phyloP scores from a whole-genome alignment of 2,797 vertebrate species.

The Florisuga fusca region DNA sequence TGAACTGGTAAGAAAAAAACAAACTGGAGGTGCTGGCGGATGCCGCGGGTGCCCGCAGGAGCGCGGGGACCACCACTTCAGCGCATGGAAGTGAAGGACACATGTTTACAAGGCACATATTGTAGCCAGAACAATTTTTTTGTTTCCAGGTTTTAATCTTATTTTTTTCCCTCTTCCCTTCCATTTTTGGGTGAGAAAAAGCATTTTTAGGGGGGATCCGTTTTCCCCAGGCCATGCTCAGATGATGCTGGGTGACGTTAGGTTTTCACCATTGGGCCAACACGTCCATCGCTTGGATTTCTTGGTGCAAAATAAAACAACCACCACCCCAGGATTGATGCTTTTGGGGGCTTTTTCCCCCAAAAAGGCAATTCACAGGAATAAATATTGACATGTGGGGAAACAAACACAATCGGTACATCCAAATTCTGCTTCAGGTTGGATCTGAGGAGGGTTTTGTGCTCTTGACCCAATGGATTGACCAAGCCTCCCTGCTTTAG shows the following conservation, averaged over 20 bases:
- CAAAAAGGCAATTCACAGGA: not conserved
- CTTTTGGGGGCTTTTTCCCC: not conserved
- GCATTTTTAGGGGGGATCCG: conserved; percentile 56
- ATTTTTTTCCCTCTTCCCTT: not conserved
- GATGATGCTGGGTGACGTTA: not conserved
- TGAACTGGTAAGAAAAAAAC: not conserved
- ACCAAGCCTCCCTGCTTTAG: not conserved
- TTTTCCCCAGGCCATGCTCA: not conserved
- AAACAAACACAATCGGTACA: not conserved
- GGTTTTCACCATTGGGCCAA: not conserved
- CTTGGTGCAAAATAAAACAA: not conserved
- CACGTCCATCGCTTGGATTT: not conserved
- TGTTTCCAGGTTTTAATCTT: conserved; percentile 16
- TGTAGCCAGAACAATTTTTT: conserved; percentile 55
- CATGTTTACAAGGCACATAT: conserved; percentile 77
- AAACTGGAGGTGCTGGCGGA: not conserved
- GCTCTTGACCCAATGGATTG: not conserved
- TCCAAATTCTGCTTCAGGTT: not conserved
- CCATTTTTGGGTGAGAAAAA: conserved; percentile 55
- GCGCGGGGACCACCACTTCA: not conserved
- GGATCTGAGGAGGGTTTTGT: not conserved
- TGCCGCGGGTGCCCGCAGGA: not conserved
- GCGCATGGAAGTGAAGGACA: conserved; percentile 55
- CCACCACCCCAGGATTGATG: not conserved
- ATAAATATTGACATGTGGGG: not conserved